Evolutionary conservation across 2,888 invertebrate species (phyloP), one percentile per base, ranked within the genome.

Genomic region (Ochlodes sylvanus): DNA sequence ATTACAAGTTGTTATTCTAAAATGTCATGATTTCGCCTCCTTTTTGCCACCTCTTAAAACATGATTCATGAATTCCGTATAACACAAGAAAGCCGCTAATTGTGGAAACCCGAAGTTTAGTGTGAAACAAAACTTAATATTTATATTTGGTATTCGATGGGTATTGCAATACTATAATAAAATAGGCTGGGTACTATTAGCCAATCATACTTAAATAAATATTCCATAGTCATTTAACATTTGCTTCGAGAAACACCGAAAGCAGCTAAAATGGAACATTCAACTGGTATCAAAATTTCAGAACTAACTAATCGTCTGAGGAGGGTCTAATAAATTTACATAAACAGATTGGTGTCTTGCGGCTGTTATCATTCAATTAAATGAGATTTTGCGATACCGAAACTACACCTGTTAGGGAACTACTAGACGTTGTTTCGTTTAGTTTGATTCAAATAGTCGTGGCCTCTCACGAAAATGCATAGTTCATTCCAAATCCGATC

Each of bases 311-410:
- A 88, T 90, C 86, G 86, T 81, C 81, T 80, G 82, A 80, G 77
- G 81, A 84, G 83, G 85, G 84, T 86, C 82, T 84, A 83, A 85
- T 86, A 89, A 89, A 92, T 91, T 90, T 88, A 87, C 90, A 90
- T 90, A 91, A 92, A 90, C 88, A 90, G 83, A 81, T 80, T 78
- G 79, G 79, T 86, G 80, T 89, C 92, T 91, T 88, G 87, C 84
- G 91, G 89, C 83, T 92, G 88, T 92, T 92, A 90, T 92, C 86
- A 88, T 92, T 92, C 88, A 91, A 92, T 92, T 92, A 92, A 85
- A 90, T 89, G 87, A 89, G 90, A 90, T 90, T 90, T 89, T 81
- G 86, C 78, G 82, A 86, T 87, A 85, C 83, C 76, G 76, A 83
- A 82, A 83, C 77, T 79, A 86, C 86, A 88, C 86, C 87, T 88